Percentiles rank a stretch among this genome's conserved stretches.
These are phyloP conservation scores for Cerastoderma edule DNA, from an alignment of 2,888 invertebrate species.

Conservation along the genomic window DNA sequence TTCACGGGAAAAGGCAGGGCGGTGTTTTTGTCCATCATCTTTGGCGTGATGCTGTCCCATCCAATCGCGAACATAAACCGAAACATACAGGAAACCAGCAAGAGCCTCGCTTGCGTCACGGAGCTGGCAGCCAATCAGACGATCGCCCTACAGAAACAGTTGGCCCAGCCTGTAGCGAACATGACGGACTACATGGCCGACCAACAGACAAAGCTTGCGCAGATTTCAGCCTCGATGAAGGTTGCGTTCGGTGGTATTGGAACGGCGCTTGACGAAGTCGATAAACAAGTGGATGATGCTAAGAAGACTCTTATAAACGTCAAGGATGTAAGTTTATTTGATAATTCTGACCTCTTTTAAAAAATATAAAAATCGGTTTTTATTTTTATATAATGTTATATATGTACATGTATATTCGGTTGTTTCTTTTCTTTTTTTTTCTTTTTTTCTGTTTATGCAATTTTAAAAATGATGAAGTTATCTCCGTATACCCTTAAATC, in stretches of 20 bases:
- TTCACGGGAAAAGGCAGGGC: slow-evolving; percentile 63
- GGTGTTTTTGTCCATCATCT: slow-evolving; percentile 61
- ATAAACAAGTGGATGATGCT: slow-evolving; percentile 27
- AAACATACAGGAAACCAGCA: slow-evolving; percentile 61
- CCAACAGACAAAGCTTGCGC: slow-evolving; percentile 26
- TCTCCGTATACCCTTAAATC: too few relatives aligned
- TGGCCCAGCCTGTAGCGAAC: slow-evolving; percentile 47
- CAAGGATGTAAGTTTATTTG: slow-evolving; percentile 27
- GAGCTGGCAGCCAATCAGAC: slow-evolving; percentile 66
- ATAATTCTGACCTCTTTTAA: too few relatives aligned
- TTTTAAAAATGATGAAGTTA: too few relatives aligned
- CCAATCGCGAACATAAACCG: slow-evolving; percentile 61
- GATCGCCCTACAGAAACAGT: slow-evolving; percentile 43
- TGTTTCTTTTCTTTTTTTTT: too few relatives aligned
- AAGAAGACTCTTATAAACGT: slow-evolving; percentile 18
- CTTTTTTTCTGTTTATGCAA: too few relatives aligned
- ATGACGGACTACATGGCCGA: slow-evolving; percentile 31
- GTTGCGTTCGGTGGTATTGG: slow-evolving; percentile 22
- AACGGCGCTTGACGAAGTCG: slow-evolving; percentile 15
- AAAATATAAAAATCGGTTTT: too few relatives aligned
- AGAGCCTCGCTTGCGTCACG: slow-evolving; percentile 60
- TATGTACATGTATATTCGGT: too few relatives aligned
- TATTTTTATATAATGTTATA: too few relatives aligned
- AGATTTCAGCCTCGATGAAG: slow-evolving; percentile 24
- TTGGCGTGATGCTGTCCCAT: slow-evolving; percentile 55